A percentile compares a stretch with the other conserved stretches of the same genome.
Evolutionary conservation across 2,113 vertebrate species (phyloP).

Genomic region (Nansenia antarctica): DNA sequence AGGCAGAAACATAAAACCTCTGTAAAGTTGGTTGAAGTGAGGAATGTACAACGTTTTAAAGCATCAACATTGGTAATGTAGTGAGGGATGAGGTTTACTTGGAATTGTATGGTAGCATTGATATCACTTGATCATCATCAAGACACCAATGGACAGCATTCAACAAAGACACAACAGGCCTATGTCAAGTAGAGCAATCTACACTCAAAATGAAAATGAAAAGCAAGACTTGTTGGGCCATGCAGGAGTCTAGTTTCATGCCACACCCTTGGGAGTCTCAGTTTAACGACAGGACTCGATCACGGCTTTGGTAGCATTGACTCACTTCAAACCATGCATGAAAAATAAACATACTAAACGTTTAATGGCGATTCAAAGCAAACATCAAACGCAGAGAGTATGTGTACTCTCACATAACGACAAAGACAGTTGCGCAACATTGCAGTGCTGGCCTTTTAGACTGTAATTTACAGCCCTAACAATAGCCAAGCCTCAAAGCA

Average conservation of each 20-base stretch:
- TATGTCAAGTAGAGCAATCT: constrained; percentile 39
- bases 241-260: constrained; percentile 64
- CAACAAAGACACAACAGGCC: constrained; percentile 24
- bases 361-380: constrained; percentile 36
- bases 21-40: constrained; percentile 37
- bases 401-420: constrained; percentile 51
- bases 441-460: constrained; percentile 41
- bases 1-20: constrained; percentile 58
- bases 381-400: constrained; percentile 54
- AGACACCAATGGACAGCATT: not conserved
- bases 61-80: not conserved
- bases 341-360: constrained; percentile 40
- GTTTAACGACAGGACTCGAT: constrained; percentile 53
- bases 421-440: constrained; percentile 48
- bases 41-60: constrained; percentile 23
- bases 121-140: not conserved
- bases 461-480: constrained; percentile 43
- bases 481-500: constrained; percentile 54
- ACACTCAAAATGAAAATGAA: constrained; percentile 41
- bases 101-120: not conserved
- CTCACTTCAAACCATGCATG: constrained; percentile 25
- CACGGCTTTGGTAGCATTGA: constrained; percentile 50
- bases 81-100: not conserved
- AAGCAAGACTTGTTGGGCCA: constrained; percentile 61
- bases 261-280: constrained; percentile 59